Evolutionary conservation across 2,888 invertebrate species (phyloP), one percentile per base, ranked within the genome.

Genomic region (Ormyrus thymus): DNA sequence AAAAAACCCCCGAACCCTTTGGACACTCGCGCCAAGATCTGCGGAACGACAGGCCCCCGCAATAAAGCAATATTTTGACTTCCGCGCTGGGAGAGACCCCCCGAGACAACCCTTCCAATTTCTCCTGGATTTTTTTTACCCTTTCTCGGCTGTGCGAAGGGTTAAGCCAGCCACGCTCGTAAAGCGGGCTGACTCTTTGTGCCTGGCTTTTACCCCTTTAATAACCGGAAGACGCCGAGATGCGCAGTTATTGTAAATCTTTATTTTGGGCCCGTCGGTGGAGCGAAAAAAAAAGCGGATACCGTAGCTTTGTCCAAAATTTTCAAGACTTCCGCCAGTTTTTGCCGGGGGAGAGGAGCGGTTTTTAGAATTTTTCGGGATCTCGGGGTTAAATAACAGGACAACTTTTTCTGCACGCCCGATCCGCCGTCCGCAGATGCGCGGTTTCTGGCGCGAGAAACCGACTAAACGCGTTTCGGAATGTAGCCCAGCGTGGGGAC

Each of bases 11-110:
- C 75, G 76, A 83, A 84, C 81, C 83, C 84, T 85, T 84, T 61
- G 46, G 55, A 43, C 55, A 64, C 15, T 13, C 68, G 43, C 29
- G 29, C 29, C 29, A 29, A 29, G 29, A 29, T 29, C 29, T 29
- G 29, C 64, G 29, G 13, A 8, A 45, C 9, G 13, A 46, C 65
- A 43, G 66, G 58, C 62, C 76, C 81, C 85, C 83, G 84, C 85
- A 87, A 88, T 89, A 89, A 89, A 89, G 85, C 83, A 88, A 88
- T 88, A 89, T 88, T 88, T 86, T 87, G 87, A 87, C 86, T 86
- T 82, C 81, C 82, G 81, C 46, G 78, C 75, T 71, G 55, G 53
- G 51, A 4, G 29, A 29, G 29, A 64, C 69, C 72, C 29, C 69
- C 71, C 74, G 29, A 29, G 69, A 80, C 84, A 86, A 87, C 87